A percentile compares a stretch with the other conserved stretches of the same genome.
These are phyloP conservation scores for Cheilosia pagana DNA, from an alignment of 2,888 invertebrate genomes.

Conservation along the genomic window DNA sequence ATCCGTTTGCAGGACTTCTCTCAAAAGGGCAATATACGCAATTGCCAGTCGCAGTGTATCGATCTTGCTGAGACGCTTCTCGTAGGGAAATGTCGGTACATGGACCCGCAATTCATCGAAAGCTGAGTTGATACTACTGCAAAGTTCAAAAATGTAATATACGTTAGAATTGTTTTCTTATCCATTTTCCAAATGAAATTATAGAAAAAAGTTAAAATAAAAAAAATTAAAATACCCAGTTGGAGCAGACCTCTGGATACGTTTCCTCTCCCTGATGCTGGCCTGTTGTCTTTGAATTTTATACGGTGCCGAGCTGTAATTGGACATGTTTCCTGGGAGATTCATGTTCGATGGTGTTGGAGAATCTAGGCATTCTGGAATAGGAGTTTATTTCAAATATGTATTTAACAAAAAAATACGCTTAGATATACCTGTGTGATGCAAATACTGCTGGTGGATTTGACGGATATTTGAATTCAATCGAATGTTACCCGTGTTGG, in stretches of 20 bases:
- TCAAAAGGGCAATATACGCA: constrained; percentile 96
- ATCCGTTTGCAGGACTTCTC: constrained; percentile 94
- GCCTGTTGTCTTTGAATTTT: constrained; percentile 94
- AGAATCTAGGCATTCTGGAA: constrained; percentile 73
- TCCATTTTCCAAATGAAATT: constrained; percentile 12
- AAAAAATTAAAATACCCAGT: constrained; percentile 87
- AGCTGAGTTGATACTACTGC: constrained; percentile 99
- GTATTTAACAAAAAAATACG: not conserved
- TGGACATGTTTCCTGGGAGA: constrained; percentile 77
- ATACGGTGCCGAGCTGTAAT: constrained; percentile 84
- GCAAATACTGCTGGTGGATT: constrained; percentile 83
- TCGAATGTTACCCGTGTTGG: constrained; percentile 77
- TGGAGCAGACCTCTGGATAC: constrained; percentile 98
- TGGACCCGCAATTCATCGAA: constrained; percentile 98
- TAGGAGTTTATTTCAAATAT: not conserved
- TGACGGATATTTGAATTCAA: constrained; percentile 82
- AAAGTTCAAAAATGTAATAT: constrained; percentile 80
- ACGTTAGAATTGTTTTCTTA: not conserved
- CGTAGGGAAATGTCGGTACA: constrained; percentile 99
- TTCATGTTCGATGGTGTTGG: constrained; percentile 79
- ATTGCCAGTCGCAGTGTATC: constrained; percentile 98
- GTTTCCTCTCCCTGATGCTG: constrained; percentile 97
- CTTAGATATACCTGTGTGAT: constrained; percentile 80
- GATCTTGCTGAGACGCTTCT: constrained; percentile 98
- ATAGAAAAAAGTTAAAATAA: constrained; percentile 75